phyloP scores from a whole-genome alignment of 2,113 vertebrate species.

The Helogale parvula region DNA sequence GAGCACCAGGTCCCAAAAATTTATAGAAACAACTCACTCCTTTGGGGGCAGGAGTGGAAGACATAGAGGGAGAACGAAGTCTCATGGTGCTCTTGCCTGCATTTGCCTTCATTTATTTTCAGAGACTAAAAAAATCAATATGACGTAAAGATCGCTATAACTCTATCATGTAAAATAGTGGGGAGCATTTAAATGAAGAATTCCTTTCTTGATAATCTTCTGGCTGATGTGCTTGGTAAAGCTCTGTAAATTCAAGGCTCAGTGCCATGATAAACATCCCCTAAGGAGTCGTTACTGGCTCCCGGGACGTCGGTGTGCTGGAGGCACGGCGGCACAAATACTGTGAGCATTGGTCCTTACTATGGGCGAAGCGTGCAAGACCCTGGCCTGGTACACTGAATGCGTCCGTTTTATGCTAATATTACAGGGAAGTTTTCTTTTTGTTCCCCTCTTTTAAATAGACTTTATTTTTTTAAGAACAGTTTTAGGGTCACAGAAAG shows the following conservation, averaged over 20 bases:
- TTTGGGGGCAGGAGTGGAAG: neutral
- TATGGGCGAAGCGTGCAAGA: conserved; percentile 59
- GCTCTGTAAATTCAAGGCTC: conserved; percentile 75
- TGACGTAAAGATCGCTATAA: conserved; percentile 42
- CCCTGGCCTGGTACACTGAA: conserved; percentile 44
- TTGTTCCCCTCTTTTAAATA: neutral
- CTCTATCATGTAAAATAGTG: conserved; percentile 69
- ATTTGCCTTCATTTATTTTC: conserved; percentile 16
- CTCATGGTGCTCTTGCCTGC: neutral
- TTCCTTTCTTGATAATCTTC: conserved; percentile 57
- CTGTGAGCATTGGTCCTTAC: neutral
- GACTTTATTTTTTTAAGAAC: neutral
- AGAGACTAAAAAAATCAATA: neutral
- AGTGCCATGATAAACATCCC: conserved; percentile 72
- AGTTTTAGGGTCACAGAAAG: neutral
- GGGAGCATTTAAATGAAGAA: conserved; percentile 56
- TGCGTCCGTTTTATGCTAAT: conserved; percentile 10
- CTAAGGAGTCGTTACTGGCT: conserved; percentile 73
- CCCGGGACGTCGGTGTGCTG: conserved; percentile 54
- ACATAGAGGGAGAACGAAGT: neutral
- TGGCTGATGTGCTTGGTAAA: conserved; percentile 63
- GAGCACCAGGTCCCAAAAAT: neutral
- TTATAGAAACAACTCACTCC: neutral
- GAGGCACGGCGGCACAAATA: conserved; percentile 22
- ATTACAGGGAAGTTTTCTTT: neutral